phyloP scores from a whole-genome alignment of 2,888 invertebrate genomes.

The Dugesia japonica region DNA sequence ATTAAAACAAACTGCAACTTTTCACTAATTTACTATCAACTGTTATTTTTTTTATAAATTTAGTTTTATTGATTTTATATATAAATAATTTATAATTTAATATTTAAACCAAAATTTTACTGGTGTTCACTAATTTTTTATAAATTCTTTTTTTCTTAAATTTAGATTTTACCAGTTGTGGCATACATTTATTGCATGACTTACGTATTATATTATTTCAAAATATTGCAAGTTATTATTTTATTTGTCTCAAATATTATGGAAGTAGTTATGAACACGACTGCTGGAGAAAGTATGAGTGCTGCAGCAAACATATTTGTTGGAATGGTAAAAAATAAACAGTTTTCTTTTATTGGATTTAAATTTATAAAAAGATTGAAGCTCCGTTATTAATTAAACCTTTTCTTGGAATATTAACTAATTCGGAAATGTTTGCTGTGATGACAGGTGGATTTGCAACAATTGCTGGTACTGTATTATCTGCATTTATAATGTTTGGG shows the following conservation, averaged over 20 bases:
- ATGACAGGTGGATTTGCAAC: conserved; percentile 87
- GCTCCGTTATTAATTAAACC: conserved; percentile 73
- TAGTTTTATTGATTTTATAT: too few species aligned
- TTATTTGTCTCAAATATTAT: conserved; percentile 62
- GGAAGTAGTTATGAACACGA: conserved; percentile 59
- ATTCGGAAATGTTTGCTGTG: conserved; percentile 75
- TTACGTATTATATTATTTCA: conserved; percentile 70
- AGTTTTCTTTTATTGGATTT: too few species aligned
- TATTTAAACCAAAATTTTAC: too few species aligned
- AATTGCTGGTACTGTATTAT: conserved; percentile 72
- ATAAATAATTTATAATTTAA: too few species aligned
- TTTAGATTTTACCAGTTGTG: conserved; percentile 62
- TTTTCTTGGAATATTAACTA: conserved; percentile 65
- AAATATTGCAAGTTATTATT: conserved; percentile 69
- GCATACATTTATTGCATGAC: conserved; percentile 80
- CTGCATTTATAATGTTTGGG: conserved; percentile 75
- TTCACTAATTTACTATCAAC: too few species aligned
- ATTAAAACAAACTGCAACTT: too few species aligned
- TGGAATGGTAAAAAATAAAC: too few species aligned
- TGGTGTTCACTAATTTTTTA: too few species aligned
- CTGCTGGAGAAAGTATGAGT: conserved; percentile 74
- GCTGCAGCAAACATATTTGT: conserved; percentile 80
- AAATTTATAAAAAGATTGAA: conserved; percentile 60
- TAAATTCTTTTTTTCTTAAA: conserved; percentile 31
- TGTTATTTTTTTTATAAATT: too few species aligned